Conservation (phyloP, 2,888 invertebrate genomes). For the Noctua pronuba region DNA sequence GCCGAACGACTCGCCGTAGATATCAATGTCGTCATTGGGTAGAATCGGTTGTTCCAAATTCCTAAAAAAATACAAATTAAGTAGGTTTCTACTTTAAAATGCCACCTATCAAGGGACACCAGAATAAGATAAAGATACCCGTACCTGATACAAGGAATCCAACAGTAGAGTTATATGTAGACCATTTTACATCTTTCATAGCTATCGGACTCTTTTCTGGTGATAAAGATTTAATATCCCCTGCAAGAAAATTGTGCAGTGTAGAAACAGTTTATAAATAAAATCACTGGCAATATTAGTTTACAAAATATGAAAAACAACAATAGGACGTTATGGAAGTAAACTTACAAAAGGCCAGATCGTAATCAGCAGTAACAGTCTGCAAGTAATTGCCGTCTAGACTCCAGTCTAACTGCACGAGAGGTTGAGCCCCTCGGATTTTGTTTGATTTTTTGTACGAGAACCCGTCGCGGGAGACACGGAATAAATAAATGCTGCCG, state of each 20-base stretch:
- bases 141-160: slow-evolving; percentile 96
- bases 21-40: slow-evolving; percentile 95
- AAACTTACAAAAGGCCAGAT: slow-evolving; percentile 95
- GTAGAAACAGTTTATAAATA: slow-evolving; percentile 4
- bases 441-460: slow-evolving; percentile 97
- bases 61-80: slow-evolving; percentile 84
- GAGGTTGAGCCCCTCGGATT: slow-evolving; percentile 95
- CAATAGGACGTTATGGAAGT: background rate
- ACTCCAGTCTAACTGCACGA: slow-evolving; percentile 97
- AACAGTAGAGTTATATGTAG: slow-evolving; percentile 96
- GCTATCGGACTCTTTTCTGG: slow-evolving; percentile 96
- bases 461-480: slow-evolving; percentile 96
- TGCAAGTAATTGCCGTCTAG: slow-evolving; percentile 96
- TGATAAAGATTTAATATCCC: slow-evolving; percentile 97
- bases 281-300: slow-evolving; percentile 92
- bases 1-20: slow-evolving; percentile 95
- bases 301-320: background rate
- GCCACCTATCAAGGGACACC: background rate
- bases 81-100: background rate
- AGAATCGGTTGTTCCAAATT: slow-evolving; percentile 97
- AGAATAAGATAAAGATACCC: background rate
- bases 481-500: slow-evolving; percentile 93
- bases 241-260: slow-evolving; percentile 84
- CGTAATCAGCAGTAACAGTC: slow-evolving; percentile 97
- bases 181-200: slow-evolving; percentile 98